Base-by-base conservation (phyloP, 2,797 vertebrate species). In the Peromyscus eremicus region DNA sequence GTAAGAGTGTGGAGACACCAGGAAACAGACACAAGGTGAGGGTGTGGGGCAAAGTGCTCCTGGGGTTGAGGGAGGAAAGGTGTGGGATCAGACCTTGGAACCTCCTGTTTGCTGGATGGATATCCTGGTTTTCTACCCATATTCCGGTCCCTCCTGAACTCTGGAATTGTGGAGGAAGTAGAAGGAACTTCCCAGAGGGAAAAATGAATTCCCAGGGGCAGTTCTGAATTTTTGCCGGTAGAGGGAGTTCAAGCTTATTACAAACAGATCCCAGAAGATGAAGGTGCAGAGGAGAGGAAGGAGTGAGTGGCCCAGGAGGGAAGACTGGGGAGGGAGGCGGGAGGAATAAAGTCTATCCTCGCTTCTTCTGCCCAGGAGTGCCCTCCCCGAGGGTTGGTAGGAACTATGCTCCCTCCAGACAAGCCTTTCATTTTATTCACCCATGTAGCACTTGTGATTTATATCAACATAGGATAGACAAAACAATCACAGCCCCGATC, bases 211-310 rank as follows among this genome's bases (percentile, higher is more conserved):
- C 43, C 40, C n/a, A 62, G 83, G 2, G 5, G 52, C 5, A 6
- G 40, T 90, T 93, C 86, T 91, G 16, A 93, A 52, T 34, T 89
- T 52, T 85, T 55, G 64, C 83, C 98, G 94, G 87, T 95, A 98
- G 97, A 96, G 97, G 96, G 98, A 93, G 97, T 68, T 27, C 95
- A 94, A 96, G 68, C 52, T 96, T 80, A 97, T 55, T 81, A 71
- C 64, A 92, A 93, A 49, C 5, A 46, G 43, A 68, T 40, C 27
- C 46, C 34, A 81, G 52, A 75, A 7, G 8, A 1, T 1, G 7
- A 8, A 60, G 60, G 25, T 32, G 12, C 6, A 1, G 60, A 64
- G 13, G 34, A 6, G 57, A 46, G 71, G 25, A 37, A 86, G 25
- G 34, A 17, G 16, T 32, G 10, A 0, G 3, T n/a, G 6, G 76